Evolutionary conservation across 2,113 vertebrate genomes (phyloP), one percentile per base, ranked within the genome.

Genomic region (Trinectes maculatus): DNA sequence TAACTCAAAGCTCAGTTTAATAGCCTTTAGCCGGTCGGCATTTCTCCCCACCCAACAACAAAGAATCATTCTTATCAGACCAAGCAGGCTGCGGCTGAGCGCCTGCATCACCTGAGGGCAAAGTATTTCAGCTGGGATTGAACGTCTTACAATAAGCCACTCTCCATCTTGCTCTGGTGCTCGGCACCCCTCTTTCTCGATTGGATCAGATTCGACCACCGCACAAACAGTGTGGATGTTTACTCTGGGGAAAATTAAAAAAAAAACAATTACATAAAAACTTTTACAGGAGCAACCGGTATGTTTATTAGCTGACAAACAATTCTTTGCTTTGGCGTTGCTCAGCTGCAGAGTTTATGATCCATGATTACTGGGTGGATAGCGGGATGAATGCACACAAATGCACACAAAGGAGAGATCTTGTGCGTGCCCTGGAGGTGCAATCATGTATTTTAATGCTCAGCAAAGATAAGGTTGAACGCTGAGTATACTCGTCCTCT

Each of bases 401-500:
- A 74, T 39, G 48, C 63, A 83, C 73, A 88, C 79, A 88, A 81
- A 86, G 84, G 84, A 80, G 69, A 72, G 71, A 80, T 71, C 76
- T 40, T 59, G 61, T 68, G 66, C 70, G 53, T 79, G 84, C 81
- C 88, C 87, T n/a, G 43, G 57, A 87, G 88, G 86, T 81, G 62
- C 71, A 86, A 87, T 88, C 76, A 81, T 86, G 86, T 82, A 79
- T 89, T 91, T 90, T 85, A 89, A 83, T 87, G 77, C 73, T 77
- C 64, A 84, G 84, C 83, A 85, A 74, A 86, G 87, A 87, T 86
- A 86, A 88, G 81, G 82, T 68, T 85, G 76, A 77, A 82, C 69
- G 58, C 68, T 28, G 79, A 67, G 65, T 42, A 61, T 71, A 78
- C 78, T 53, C 8, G 78, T 88, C 85, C 80, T 68, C 37, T 83